A percentile compares a stretch with the other conserved stretches of the same genome.
These are phyloP conservation scores for Manduca sexta DNA, from an alignment of 1,140 invertebrate genomes.

Conservation along the genomic window DNA sequence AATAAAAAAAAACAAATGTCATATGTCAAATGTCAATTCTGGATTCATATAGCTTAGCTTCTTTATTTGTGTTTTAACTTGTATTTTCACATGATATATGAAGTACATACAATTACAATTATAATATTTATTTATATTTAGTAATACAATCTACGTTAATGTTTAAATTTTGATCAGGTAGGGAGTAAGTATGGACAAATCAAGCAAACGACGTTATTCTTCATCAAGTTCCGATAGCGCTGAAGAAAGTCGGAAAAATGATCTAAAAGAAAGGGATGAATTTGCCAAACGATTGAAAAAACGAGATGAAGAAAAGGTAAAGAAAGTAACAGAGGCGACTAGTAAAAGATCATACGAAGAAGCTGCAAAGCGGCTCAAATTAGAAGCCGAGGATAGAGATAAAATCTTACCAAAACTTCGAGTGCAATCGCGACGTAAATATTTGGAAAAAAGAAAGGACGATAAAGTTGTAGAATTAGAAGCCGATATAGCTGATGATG, in stretches of 20 bases:
- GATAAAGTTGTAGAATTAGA: slow-evolving; percentile 98
- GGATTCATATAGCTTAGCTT: too few species aligned
- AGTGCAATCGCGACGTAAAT: slow-evolving; percentile 93
- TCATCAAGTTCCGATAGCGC: slow-evolving; percentile 76
- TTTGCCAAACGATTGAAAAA: slow-evolving; percentile 91
- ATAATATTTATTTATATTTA: too few species aligned
- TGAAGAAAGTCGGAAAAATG: slow-evolving; percentile 81
- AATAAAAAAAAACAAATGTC: too few species aligned
- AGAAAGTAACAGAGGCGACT: slow-evolving; percentile 83
- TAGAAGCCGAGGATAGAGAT: slow-evolving; percentile 89
- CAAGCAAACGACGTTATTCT: slow-evolving; percentile 70
- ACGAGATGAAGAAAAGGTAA: slow-evolving; percentile 92
- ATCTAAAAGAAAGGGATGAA: slow-evolving; percentile 95
- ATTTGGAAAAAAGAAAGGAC: slow-evolving; percentile 95
- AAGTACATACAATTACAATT: too few species aligned
- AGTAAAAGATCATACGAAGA: slow-evolving; percentile 90
- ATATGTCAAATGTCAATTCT: too few species aligned
- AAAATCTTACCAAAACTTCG: slow-evolving; percentile 91
- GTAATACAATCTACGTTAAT: too few species aligned
- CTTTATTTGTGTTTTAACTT: too few species aligned
- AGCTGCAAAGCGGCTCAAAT: slow-evolving; percentile 91
- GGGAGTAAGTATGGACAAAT: slow-evolving; percentile 34
- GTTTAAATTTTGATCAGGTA: too few species aligned
- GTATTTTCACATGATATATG: too few species aligned
- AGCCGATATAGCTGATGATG: slow-evolving; percentile 96